Evolutionary conservation across 2,888 invertebrate species (phyloP), one percentile per base, ranked within the genome.

Genomic region (Melipona bicolor): DNA sequence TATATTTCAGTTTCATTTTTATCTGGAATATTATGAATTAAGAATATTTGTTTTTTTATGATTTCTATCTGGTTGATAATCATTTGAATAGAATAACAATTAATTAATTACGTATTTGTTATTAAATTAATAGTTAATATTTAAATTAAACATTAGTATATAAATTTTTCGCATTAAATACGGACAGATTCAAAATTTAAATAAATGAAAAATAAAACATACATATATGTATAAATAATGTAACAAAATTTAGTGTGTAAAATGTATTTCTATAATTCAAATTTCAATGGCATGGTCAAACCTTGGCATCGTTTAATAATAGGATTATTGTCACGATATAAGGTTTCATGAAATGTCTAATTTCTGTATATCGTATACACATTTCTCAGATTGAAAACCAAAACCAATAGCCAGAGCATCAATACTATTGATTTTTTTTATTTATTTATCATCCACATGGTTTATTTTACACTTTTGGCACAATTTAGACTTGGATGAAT

Each of bases 311-410:
- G 62, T 90, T 87, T 81, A 27, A 36, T 88, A 90, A 91, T 81
- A 87, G 87, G 90, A 91, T 92, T 90, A 87, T 76, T 76, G 83
- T 88, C 70, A 65, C 69, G 77, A 67, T 56, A 68, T 91, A 86
- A 74, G 92, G 91, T 89, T 92, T 92, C 91, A 52, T 68, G 76
- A 79, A 83, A 87, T 90, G 81, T 71, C 87, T 86, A 89, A 84
- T 87, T 88, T 80, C 13, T 5, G 64, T 80, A 70, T 77, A 81
- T 72, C 73, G 70, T 76, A 74, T 69, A 59, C 15, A 56, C 11
- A 77, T 79, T 81, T 70, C 74, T 80, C 32, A 75, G 76, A 83
- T 79, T 67, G 73, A 75, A 49, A 81, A 56, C 68, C 65, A 68
- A 59, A 65, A 32, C n/a, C 32, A 59, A 43, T 27, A 24, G 15